A percentile compares a stretch with the other conserved stretches of the same genome.
Evolutionary conservation across 2,888 invertebrate species (phyloP).

Genomic region (Diaprepes abbreviatus): DNA sequence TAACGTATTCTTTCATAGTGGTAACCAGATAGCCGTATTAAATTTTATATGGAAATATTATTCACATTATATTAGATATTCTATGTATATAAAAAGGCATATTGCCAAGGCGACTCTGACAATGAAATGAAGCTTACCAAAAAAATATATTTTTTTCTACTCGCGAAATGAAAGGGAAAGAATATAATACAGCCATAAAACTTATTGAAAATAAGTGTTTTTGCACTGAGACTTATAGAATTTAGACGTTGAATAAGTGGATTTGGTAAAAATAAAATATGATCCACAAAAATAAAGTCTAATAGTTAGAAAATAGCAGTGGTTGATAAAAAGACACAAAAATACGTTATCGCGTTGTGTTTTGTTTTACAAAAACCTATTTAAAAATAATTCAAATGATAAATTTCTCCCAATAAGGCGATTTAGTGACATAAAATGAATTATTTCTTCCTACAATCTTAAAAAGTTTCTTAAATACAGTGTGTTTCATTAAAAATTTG

Average conservation of each 20-base stretch:
- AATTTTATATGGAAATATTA: conserved; percentile 46
- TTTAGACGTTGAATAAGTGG: neutral
- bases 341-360: too few species aligned
- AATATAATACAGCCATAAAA: conserved; percentile 26
- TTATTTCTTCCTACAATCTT: too few species aligned
- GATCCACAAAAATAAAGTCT: too few species aligned
- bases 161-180: conserved; percentile 24
- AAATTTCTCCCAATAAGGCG: too few species aligned
- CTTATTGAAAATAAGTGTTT: conserved; percentile 23
- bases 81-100: conserved; percentile 40
- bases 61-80: conserved; percentile 36
- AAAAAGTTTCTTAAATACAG: too few species aligned
- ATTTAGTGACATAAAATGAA: too few species aligned
- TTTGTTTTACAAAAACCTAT: too few species aligned
- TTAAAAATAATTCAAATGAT: too few species aligned
- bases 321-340: too few species aligned
- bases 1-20: conserved; percentile 49
- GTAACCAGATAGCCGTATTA: conserved; percentile 47
- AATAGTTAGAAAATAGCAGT: too few species aligned
- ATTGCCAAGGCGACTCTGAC: conserved; percentile 27
- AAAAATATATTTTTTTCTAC: conserved; percentile 30
- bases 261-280: neutral
- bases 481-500: too few species aligned
- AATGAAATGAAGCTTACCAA: conserved; percentile 23
- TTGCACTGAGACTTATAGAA: conserved; percentile 31